Base-by-base conservation (phyloP, 2,113 vertebrate species). In the Perca schrenkii region DNA sequence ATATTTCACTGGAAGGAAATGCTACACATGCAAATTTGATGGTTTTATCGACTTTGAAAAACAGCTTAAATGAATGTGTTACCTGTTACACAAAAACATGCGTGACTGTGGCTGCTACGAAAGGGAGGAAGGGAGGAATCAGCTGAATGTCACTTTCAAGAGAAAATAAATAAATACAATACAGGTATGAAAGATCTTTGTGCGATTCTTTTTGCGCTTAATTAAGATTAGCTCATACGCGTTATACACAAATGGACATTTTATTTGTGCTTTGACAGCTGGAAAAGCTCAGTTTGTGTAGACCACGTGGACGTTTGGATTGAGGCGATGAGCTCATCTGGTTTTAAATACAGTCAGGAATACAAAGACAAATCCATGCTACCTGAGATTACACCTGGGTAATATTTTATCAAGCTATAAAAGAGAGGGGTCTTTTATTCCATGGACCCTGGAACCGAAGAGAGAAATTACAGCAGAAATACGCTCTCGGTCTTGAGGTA, bases 321-420 rank as follows among this genome's bases (percentile, higher is more conserved):
- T 8, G 64, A 72, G 71, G 79, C 80, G 16, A 88, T 90, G 88
- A 93, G 77, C 79, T 90, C 75, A 90, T 85, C 79, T 63, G 75
- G 79, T 74, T 76, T 75, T 66, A 83, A 61, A 86, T 69, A 72
- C 69, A 78, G 64, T 80, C 69, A 16, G 65, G 67, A 91, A 83
- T 75, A 89, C 88, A 89, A 78, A 87, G 83, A 79, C 43, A 28
- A 74, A 66, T 43, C 79, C 72, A 40, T 74, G 92, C 88, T 80
- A 92, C 84, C 87, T 86, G 91, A 94, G 90, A 92, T 80, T 78
- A 87, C 64, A 84, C 19, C 70, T 47, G 68, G 73, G 87, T 84
- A 92, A 92, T 91, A 94, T 89, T 93, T 93, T 89, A 93, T 88
- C 77, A 31, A 40, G 79, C 68, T 80, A 82, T 86, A 74, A 79